Base-by-base conservation (phyloP, 1,140 invertebrate species). In the Hydropsyche tenuis region DNA sequence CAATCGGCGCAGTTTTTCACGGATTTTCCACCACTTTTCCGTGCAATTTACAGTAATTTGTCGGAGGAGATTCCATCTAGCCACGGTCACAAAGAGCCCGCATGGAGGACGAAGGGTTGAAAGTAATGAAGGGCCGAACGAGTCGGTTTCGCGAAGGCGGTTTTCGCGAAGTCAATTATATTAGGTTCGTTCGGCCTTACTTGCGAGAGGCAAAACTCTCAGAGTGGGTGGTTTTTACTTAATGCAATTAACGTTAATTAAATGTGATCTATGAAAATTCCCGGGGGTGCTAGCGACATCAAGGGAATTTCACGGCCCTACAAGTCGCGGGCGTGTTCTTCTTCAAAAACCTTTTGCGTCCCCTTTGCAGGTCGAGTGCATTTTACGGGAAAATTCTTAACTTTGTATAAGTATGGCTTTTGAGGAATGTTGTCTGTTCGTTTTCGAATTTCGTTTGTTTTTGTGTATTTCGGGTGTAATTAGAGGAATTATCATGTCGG, bases 221-320 rank as follows among this genome's bases (percentile, higher is more conserved):
- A n/a, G n/a, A n/a, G 64, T 11, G 53, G 69, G 43, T 42, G 71
- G 74, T 73, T 75, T 75, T 75, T 75, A 75, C 64, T 75, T 73
- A 64, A 46, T 63, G 37, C 68, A 73, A 75, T 75, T 73, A 75
- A 70, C 53, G 46, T 51, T 72, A 75, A 75, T 75, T 75, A 75
- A 75, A 75, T 72, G 65, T 72, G 65, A 73, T 75, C 74, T 70
- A 51, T 51, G 71, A 70, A 69, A 68, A 48, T 62, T 72, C 63
- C 23, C 18, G n/a, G 20, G 14, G 37, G 37, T 43, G 37, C 37
- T 16, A 37, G 45, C 45, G 45, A 12, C 45, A 48, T 48, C 45
- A 37, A 37, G 30, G 9, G 30, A 37, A 9, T 37, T 37, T 37
- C 9, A 9, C 30, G 9, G 3, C 30, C 30, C 9, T 9, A 9